Conservation (phyloP, 2,113 vertebrate species). For the Loxodonta africana region DNA sequence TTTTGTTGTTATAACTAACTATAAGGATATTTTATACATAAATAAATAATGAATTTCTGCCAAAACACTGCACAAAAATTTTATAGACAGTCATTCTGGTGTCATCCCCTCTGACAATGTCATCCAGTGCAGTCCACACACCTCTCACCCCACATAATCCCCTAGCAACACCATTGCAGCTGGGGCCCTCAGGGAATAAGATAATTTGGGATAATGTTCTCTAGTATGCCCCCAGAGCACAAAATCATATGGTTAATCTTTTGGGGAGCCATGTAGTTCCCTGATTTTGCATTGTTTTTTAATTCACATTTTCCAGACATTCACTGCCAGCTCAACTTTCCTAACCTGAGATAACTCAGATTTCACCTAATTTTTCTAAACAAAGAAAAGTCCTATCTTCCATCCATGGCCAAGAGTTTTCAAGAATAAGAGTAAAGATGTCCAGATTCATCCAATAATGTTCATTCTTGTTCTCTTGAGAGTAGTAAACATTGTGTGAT, state of each 20-base stretch:
- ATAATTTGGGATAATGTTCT: slow-evolving; percentile 45
- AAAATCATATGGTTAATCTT: slow-evolving; percentile 47
- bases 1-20: too few species aligned
- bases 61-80: too few species aligned
- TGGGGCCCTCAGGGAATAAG: neutral
- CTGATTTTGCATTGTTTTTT: neutral
- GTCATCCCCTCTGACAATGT: too few species aligned
- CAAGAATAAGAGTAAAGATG: neutral
- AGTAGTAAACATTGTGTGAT: neutral
- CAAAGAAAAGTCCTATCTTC: neutral
- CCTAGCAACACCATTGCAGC: too few species aligned
- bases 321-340: neutral
- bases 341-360: neutral
- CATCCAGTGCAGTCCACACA: too few species aligned
- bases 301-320: slow-evolving; percentile 34
- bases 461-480: neutral
- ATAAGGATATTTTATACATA: too few species aligned
- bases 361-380: slow-evolving; percentile 4
- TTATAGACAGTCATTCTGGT: too few species aligned
- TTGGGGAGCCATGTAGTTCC: neutral
- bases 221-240: neutral
- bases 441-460: neutral
- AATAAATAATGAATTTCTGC: too few species aligned
- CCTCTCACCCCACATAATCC: too few species aligned
- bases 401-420: neutral